A percentile compares a stretch with the other conserved stretches of the same genome.
These are phyloP conservation scores for Chrysemys picta DNA, from an alignment of 2,113 vertebrate species.

Conservation along the genomic window DNA sequence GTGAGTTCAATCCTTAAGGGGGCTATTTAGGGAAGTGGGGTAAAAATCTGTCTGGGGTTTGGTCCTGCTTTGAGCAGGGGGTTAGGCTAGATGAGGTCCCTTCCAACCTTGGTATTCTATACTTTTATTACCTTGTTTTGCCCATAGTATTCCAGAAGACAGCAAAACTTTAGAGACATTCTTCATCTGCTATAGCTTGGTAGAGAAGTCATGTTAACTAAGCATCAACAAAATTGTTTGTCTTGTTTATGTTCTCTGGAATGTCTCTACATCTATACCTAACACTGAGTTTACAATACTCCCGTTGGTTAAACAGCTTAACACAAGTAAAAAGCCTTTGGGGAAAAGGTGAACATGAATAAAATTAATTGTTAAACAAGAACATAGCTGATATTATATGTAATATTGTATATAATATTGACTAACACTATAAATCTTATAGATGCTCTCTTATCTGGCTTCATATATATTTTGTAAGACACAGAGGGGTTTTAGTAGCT, in stretches of 20 bases:
- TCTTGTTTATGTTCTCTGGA: not conserved
- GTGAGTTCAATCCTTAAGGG: too few relatives aligned
- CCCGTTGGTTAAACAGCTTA: not conserved
- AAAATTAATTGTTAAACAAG: not conserved
- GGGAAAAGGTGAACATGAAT: not conserved
- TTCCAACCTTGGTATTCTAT: too few relatives aligned
- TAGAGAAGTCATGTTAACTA: not conserved
- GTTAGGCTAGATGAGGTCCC: too few relatives aligned
- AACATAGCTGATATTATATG: not conserved
- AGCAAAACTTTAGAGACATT: not conserved
- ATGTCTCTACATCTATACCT: not conserved
- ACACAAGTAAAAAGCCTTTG: not conserved
- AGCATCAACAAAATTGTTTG: not conserved
- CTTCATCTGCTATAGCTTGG: not conserved
- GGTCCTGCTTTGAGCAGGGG: too few relatives aligned
- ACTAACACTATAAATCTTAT: not conserved
- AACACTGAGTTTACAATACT: not conserved
- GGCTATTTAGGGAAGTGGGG: too few relatives aligned
- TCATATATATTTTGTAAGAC: not conserved
- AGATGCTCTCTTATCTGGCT: not conserved
- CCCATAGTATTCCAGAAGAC: not conserved
- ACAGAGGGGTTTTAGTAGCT: not conserved
- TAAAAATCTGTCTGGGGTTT: too few relatives aligned
- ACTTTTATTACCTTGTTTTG: not conserved
- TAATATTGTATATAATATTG: not conserved